Conservation (phyloP, 2,888 invertebrate species). For the Orchesella flavescens region DNA sequence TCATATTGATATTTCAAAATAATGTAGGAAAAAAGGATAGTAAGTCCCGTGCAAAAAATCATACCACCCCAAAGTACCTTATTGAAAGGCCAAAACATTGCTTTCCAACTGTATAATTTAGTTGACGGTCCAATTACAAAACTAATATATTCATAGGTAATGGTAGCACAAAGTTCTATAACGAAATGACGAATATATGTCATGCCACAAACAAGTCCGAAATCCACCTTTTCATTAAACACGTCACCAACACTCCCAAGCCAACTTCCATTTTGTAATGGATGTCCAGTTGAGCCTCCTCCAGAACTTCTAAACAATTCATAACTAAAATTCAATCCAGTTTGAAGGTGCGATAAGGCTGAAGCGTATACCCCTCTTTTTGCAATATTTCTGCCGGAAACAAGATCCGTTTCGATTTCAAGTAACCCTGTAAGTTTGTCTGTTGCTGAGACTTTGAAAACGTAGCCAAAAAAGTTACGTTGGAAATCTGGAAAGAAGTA, state of each 20-base stretch:
- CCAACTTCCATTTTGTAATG: slow-evolving; percentile 40
- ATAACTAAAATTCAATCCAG: slow-evolving; percentile 29
- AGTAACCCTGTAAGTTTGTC: slow-evolving; percentile 36
- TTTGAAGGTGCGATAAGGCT: slow-evolving; percentile 16
- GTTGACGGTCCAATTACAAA: slow-evolving; percentile 39
- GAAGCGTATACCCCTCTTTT: slow-evolving; percentile 37
- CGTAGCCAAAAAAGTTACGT: slow-evolving; percentile 15
- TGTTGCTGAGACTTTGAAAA: slow-evolving; percentile 29
- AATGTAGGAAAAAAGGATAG: background rate
- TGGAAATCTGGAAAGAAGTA: slow-evolving; percentile 43
- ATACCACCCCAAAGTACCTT: background rate
- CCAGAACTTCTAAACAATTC: slow-evolving; percentile 25
- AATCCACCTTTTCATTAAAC: slow-evolving; percentile 17
- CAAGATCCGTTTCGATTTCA: slow-evolving; percentile 26
- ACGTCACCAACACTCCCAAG: slow-evolving; percentile 40
- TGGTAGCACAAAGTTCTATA: slow-evolving; percentile 42
- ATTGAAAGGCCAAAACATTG: slow-evolving; percentile 52
- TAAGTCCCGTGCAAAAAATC: background rate
- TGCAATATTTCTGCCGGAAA: slow-evolving; percentile 7
- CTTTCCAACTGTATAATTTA: slow-evolving; percentile 46
- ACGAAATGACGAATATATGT: slow-evolving; percentile 35
- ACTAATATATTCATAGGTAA: slow-evolving; percentile 43
- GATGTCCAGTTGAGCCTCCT: slow-evolving; percentile 29
- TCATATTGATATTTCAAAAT: background rate
- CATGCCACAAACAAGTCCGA: slow-evolving; percentile 47